Evolutionary conservation across 2,113 vertebrate genomes (phyloP), one percentile per base, ranked within the genome.

Genomic region (Nothobranchius kuhntae): DNA sequence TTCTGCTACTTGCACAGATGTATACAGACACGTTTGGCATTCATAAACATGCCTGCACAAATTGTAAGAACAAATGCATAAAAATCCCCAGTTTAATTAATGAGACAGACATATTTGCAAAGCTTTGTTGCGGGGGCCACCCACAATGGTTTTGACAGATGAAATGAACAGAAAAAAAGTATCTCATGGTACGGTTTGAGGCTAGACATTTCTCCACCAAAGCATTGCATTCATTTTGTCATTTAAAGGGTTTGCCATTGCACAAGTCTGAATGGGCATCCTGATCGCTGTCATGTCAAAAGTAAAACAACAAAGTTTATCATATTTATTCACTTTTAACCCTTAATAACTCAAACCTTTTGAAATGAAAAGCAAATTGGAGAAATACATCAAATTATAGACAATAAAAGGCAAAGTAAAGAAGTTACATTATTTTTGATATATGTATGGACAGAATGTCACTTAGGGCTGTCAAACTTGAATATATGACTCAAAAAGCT

Each of bases 51-150:
- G 61, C 35, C 57, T 3, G 30, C 50, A 46, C 8, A 71, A 24
- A 51, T 9, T 47, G 7, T 42, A 46, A 21, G n/a, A 44, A 40
- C 50, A 74, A 50, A 53, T 10, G 12, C 24, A 42, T n/a, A 69
- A 65, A 60, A 81, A 77, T 83, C 68, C 54, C 2, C 35, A 35
- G 47, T 64, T 45, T 48, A 60, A 68, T 73, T 36, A 59, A 65
- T 53, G 46, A 21, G 26, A 61, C 15, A 21, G 26, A 61, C 15
- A 17, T 50, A n/a, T 54, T 12, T 30, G 50, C 26, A 12, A 15
- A 50, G n/a, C 45, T 7, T 46, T 0, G 24, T 46, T 69, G 6
- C 60, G 38, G 51, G 40, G 68, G 44, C 85, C 83, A 76, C 82
- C 71, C 65, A 84, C 38, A 50, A 56, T 36, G 68, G 70, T 70